A percentile compares a stretch with the other conserved stretches of the same genome.
These are phyloP conservation scores for Neotoma lepida DNA, from an alignment of 2,113 vertebrate species.

Conservation along the genomic window DNA sequence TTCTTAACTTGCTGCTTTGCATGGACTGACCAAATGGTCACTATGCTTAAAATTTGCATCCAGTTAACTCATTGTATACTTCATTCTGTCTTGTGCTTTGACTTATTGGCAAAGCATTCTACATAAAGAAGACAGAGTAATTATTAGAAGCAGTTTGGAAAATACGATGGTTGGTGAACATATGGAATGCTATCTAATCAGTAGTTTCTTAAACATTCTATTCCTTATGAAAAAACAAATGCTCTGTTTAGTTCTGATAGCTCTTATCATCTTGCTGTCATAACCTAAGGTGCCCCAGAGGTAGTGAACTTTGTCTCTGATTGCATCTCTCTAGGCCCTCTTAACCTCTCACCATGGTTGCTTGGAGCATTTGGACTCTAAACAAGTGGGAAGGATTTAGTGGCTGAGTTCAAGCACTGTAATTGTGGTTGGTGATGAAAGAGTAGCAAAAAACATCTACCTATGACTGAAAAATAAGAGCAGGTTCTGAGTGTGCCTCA, in stretches of 20 bases:
- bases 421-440: not conserved
- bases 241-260: not conserved
- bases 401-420: not conserved
- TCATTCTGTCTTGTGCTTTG: not conserved
- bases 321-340: not conserved
- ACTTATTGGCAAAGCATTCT: not conserved
- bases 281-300: not conserved
- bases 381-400: not conserved
- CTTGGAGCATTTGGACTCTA: not conserved
- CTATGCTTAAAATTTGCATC: not conserved
- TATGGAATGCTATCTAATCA: not conserved
- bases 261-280: not conserved
- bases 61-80: not conserved
- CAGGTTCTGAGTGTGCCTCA: not conserved
- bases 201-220: not conserved
- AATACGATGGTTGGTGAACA: not conserved
- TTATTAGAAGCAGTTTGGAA: not conserved
- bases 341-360: not conserved
- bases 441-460: not conserved
- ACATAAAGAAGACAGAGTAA: constrained; percentile 6
- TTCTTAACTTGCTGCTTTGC: constrained; percentile 25
- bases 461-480: not conserved
- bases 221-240: not conserved
- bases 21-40: not conserved
- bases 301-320: not conserved